Percentiles rank a stretch among this genome's conserved stretches.
phyloP scores from a whole-genome alignment of 2,113 vertebrate genomes.

The Murina feae region DNA sequence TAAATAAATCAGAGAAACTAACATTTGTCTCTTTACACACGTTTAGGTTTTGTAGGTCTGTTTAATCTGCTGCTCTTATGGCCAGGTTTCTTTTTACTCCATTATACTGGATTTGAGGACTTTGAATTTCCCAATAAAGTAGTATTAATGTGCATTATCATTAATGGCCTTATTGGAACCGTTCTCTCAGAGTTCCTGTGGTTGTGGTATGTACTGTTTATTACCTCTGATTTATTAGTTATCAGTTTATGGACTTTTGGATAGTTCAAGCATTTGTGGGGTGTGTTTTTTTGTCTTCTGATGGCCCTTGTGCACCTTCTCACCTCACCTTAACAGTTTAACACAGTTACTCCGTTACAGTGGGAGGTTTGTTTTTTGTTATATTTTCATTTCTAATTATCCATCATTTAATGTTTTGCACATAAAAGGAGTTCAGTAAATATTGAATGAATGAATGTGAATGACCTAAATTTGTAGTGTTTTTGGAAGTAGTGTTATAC shows the following conservation, averaged over 20 bases:
- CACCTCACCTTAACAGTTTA: not conserved
- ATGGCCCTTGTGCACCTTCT: not conserved
- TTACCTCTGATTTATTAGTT: constrained; percentile 12
- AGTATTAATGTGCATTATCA: constrained; percentile 93
- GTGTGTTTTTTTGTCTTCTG: constrained; percentile 19
- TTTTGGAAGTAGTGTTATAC: not conserved
- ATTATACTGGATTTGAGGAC: constrained; percentile 94
- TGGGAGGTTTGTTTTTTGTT: not conserved
- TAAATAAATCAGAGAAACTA: constrained; percentile 47
- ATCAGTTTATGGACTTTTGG: not conserved
- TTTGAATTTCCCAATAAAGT: constrained; percentile 95
- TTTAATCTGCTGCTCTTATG: constrained; percentile 97
- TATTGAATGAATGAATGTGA: not conserved
- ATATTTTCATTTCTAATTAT: not conserved
- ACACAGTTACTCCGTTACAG: not conserved
- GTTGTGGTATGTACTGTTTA: constrained; percentile 88
- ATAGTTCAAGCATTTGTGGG: not conserved
- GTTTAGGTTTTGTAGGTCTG: constrained; percentile 93
- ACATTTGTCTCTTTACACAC: constrained; percentile 34
- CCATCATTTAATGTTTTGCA: not conserved
- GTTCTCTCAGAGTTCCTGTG: constrained; percentile 97
- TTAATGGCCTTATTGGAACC: constrained; percentile 96
- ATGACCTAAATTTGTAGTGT: not conserved
- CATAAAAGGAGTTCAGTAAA: not conserved
- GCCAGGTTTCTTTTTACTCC: constrained; percentile 96